Evolutionary conservation across 2,888 invertebrate genomes (phyloP).

Genomic region (Pristionchus maxplancki): DNA sequence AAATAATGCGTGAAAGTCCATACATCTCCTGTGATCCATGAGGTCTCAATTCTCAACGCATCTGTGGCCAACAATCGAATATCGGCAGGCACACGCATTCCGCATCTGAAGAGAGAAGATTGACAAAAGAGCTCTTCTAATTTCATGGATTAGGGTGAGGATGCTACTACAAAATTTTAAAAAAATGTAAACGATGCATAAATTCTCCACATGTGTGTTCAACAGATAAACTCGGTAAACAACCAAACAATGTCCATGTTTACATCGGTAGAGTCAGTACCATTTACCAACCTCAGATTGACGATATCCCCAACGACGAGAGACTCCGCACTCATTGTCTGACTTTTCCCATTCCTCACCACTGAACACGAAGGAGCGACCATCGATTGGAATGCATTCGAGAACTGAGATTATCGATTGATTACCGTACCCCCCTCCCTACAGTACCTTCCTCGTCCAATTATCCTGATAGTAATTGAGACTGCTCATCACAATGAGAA

Average conservation of each 20-base stretch:
- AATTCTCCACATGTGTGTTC: neutral
- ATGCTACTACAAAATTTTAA: no score
- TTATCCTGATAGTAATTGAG: slow-evolving; percentile 50
- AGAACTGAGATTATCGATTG: slow-evolving; percentile 40
- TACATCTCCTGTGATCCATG: slow-evolving; percentile 51
- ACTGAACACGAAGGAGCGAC: slow-evolving; percentile 79
- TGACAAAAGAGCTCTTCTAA: no score
- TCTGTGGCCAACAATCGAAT: slow-evolving; percentile 93
- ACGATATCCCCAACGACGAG: slow-evolving; percentile 96
- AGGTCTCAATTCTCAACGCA: slow-evolving; percentile 86
- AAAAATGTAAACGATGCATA: neutral
- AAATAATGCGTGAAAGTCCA: no score
- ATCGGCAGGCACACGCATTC: slow-evolving; percentile 97
- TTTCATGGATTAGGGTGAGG: no score
- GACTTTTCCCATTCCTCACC: slow-evolving; percentile 79
- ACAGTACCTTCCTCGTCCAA: slow-evolving; percentile 43
- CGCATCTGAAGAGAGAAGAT: slow-evolving; percentile 89
- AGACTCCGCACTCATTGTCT: slow-evolving; percentile 82
- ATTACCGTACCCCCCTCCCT: neutral
- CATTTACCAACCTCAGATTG: slow-evolving; percentile 78
- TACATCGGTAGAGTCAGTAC: neutral
- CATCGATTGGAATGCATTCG: slow-evolving; percentile 51
- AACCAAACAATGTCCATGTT: neutral
- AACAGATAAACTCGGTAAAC: neutral
- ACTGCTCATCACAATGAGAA: slow-evolving; percentile 42